Conservation (phyloP, 2,797 vertebrate genomes). For the Paramormyrops hopkinsi region DNA sequence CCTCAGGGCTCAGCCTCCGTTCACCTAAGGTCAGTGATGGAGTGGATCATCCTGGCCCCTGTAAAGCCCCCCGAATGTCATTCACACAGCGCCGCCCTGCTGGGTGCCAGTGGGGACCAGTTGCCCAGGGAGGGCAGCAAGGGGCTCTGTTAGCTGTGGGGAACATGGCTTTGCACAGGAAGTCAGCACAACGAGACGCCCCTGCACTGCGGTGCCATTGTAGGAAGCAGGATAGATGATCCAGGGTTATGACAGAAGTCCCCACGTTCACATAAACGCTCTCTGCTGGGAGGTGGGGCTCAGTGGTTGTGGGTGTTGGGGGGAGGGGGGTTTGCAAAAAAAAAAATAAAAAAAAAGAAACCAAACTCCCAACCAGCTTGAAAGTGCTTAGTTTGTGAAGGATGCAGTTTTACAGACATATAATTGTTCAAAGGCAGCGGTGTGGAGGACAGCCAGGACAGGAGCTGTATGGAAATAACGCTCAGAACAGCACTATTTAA, state of each 20-base stretch:
- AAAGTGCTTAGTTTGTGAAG: not conserved
- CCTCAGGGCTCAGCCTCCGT: not conserved
- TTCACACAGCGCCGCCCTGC: not conserved
- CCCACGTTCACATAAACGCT: not conserved
- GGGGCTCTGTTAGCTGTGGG: not conserved
- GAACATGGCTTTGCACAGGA: not conserved
- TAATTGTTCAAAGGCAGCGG: not conserved
- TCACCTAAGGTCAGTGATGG: not conserved
- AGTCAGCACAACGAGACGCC: not conserved
- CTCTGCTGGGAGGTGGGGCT: not conserved
- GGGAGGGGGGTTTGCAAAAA: not conserved
- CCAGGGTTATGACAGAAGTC: not conserved
- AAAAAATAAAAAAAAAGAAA: not conserved
- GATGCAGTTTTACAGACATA: not conserved
- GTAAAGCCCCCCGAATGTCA: not conserved
- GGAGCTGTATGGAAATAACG: constrained; percentile 10
- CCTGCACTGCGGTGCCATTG: not conserved
- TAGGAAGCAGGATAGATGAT: not conserved
- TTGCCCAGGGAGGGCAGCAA: not conserved
- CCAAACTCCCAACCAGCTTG: not conserved
- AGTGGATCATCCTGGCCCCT: not conserved
- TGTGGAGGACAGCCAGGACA: not conserved
- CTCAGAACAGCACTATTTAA: constrained; percentile 8
- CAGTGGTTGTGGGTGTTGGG: not conserved
- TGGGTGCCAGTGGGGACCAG: not conserved